Evolutionary conservation across 2,113 vertebrate species (phyloP), one percentile per base, ranked within the genome.

Genomic region (Atractosteus spatula): DNA sequence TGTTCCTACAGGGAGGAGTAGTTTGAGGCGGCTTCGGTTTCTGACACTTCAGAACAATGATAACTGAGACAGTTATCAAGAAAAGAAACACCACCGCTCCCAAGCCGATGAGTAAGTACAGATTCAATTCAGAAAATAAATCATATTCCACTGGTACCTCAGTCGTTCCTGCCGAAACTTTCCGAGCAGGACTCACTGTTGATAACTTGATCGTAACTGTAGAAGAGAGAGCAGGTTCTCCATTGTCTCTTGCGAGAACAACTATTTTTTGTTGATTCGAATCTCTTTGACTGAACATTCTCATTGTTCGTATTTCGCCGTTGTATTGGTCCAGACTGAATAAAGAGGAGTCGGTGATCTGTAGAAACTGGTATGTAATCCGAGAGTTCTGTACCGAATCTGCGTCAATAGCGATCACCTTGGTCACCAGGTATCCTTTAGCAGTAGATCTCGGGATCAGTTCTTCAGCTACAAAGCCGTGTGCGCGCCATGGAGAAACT

Each of bases 361-460:
- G 85, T 69, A 90, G 62, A 16, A 74, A 17, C 0, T 68, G 86
- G 45, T 92, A 94, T 0, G 88, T 89, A 3, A 94, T 87, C 89
- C 92, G 92, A 1, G 91, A 92, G 0, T 94, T 94, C 72, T 93
- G 88, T 57, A 92, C 93, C 0, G 93, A 83, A 3, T 94, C 93
- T 0, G 83, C 86, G 47, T 94, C 93, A 78, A 93, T 86, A 0
- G 92, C 93, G 16, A 89, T 89, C 78, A 94, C 87, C 78, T 94
- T 94, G 55, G 91, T 89, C 69, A 94, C 89, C 77, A 94, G 76
- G 63, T 89, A 93, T 65, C 92, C 93, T 0, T 79, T 68, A 13
- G 92, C 87, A 16, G 82, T 87, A 11, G 89, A 89, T 7, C 87
- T 84, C 0, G 88, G 90, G 47, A 93, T 82, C 45, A 74, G 86